Evolutionary conservation across 1,140 invertebrate species (phyloP).

Genomic region (Lysiphlebus fabarum): DNA sequence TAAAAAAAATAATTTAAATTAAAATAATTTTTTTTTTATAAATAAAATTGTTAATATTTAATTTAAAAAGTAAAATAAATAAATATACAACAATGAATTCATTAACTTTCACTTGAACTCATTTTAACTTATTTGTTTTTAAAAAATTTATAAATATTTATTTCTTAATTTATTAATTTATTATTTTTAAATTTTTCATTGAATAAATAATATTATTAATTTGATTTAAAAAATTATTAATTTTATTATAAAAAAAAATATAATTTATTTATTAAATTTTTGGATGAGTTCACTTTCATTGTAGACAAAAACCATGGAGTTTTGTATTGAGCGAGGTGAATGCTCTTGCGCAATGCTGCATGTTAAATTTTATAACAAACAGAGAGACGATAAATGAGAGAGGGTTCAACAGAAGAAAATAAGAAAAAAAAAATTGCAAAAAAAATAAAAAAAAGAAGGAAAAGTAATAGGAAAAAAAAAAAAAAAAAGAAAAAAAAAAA

Average conservation of each 20-base stretch:
- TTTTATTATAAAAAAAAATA: neutral
- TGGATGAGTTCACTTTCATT: neutral
- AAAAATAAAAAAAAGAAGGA: neutral
- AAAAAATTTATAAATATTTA: too few species aligned
- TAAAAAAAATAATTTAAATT: too few species aligned
- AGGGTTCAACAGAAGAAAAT: neutral
- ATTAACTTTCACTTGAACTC: neutral
- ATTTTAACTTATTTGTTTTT: too few species aligned
- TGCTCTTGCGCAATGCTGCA: conserved; percentile 52
- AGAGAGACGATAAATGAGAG: neutral
- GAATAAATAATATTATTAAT: too few species aligned
- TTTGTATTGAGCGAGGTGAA: conserved; percentile 54
- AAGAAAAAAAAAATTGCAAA: neutral
- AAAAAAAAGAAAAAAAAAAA: neutral
- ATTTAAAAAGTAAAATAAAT: too few species aligned
- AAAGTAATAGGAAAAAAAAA: neutral
- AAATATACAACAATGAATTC: too few species aligned
- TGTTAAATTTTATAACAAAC: conserved; percentile 17
- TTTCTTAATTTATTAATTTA: neutral
- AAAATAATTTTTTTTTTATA: too few species aligned
- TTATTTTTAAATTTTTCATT: neutral
- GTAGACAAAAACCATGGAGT: conserved; percentile 20
- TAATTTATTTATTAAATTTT: neutral
- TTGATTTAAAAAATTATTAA: too few species aligned
- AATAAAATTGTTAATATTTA: too few species aligned